Evolutionary conservation across 2,797 vertebrate genomes (phyloP), one percentile per base, ranked within the genome.

Genomic region (Microchirus variegatus): DNA sequence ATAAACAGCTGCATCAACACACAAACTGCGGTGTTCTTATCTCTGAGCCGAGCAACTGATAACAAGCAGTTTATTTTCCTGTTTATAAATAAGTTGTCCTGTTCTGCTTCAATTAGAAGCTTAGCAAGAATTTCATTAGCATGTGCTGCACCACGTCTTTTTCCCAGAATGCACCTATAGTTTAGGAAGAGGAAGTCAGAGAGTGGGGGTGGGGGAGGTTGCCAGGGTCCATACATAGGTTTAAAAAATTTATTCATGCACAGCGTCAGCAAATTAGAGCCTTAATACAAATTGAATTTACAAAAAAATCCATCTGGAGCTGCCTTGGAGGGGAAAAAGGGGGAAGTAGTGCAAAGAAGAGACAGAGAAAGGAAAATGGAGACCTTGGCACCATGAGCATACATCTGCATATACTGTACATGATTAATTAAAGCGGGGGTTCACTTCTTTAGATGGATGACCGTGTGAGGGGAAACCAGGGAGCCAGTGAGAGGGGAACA

Each of bases 211-310:
- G 4, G 9, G n/a, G 35, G 44, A 13, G 55, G 16, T 59, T 44
- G 64, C 47, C 1, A 42, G 56, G 50, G 73, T 55, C 67, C 56
- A 19, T 22, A 67, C 31, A 31, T 31, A 8, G 31, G 31, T 31
- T 31, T 60, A 17, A 63, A 77, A 80, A 65, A 63, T 37, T 36
- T 60, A 78, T 73, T 62, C 63, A 53, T 43, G 59, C 57, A 80
- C 70, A 69, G 79, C 57, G 82, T 93, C 88, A 91, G 94, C 88
- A 90, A 84, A 92, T 87, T 86, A 86, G 73, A 71, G 51, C 52
- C 89, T 84, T 88, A 87, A 91, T 91, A 75, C 47, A 91, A 92
- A 91, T 84, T 91, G 69, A 90, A 90, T 56, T 84, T 77, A 31
- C 80, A 63, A 89, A 91, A 90, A 92, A 90, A 89, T 93, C 73